Conservation (phyloP, 1,140 invertebrate species). For the Polypedilum vanderplanki region DNA sequence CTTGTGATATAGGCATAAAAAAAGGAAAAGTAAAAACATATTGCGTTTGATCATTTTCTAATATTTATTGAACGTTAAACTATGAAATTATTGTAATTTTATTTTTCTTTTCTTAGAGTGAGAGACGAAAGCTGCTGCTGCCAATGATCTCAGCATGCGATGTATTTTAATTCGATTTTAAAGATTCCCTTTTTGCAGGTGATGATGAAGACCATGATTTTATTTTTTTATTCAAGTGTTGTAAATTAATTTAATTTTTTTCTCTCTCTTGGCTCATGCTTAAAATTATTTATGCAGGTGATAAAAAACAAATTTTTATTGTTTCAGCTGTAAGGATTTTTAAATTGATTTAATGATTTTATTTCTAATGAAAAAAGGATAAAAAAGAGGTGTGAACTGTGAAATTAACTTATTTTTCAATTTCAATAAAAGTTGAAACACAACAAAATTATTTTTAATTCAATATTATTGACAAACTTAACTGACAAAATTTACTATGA, state of each 20-base stretch:
- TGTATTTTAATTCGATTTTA: not conserved
- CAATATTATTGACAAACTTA: too few species aligned
- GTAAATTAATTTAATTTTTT: not conserved
- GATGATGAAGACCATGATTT: not conserved
- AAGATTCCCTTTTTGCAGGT: not conserved
- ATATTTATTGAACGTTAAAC: slow-evolving; percentile 28
- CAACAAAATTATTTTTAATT: too few species aligned
- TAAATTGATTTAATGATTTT: too few species aligned
- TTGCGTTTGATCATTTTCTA: not conserved
- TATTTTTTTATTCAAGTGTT: not conserved
- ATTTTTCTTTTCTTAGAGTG: not conserved
- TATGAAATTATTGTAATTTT: slow-evolving; percentile 27
- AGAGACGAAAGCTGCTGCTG: slow-evolving; percentile 16
- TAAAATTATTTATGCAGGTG: too few species aligned
- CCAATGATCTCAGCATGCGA: slow-evolving; percentile 17
- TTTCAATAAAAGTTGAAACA: too few species aligned
- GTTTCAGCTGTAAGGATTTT: too few species aligned
- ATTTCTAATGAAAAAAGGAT: too few species aligned
- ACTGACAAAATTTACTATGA: too few species aligned
- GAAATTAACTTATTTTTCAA: too few species aligned
- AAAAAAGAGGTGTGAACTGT: too few species aligned
- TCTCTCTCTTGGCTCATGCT: not conserved
- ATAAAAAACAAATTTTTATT: too few species aligned
- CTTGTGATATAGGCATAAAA: not conserved
- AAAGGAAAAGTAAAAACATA: not conserved